Evolutionary conservation across 1,140 invertebrate species (phyloP).

Genomic region (Monochamus saltuarius): DNA sequence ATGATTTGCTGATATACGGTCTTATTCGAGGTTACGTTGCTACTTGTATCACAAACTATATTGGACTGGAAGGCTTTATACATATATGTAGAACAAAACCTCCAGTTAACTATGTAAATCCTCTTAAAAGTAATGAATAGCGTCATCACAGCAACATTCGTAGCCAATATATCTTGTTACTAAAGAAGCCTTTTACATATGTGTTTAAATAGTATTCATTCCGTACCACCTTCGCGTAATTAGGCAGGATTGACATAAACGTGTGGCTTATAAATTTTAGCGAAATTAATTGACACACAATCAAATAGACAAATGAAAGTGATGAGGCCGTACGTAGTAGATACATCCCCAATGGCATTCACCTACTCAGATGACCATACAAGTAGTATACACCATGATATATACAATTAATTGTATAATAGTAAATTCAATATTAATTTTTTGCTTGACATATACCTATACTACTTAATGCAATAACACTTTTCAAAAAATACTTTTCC

Average conservation of each 20-base stretch:
- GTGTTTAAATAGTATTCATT: conserved; percentile 10
- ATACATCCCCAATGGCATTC: too few species aligned
- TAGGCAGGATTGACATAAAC: conserved; percentile 3
- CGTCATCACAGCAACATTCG: conserved; percentile 5
- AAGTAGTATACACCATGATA: too few species aligned
- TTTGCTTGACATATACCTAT: too few species aligned
- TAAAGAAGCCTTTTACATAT: conserved; percentile 1
- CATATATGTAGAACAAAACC: background rate
- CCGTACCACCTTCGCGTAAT: conserved; percentile 5
- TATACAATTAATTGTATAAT: too few species aligned
- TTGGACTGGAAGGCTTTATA: too few species aligned
- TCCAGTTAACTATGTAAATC: conserved; percentile 1
- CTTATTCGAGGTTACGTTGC: too few species aligned
- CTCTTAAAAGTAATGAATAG: conserved; percentile 10
- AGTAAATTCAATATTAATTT: too few species aligned
- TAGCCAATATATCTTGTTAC: background rate
- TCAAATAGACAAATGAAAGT: conserved; percentile 1
- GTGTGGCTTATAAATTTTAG: conserved; percentile 1
- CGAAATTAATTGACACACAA: conserved; percentile 5
- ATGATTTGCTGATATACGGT: too few species aligned
- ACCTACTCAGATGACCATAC: too few species aligned
- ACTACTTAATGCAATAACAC: too few species aligned
- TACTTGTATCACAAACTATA: too few species aligned
- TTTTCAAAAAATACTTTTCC: too few species aligned
- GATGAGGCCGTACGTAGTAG: background rate